These are phyloP conservation scores for Lynx canadensis DNA, from an alignment of 2,113 vertebrate species.

Conservation along the genomic window DNA sequence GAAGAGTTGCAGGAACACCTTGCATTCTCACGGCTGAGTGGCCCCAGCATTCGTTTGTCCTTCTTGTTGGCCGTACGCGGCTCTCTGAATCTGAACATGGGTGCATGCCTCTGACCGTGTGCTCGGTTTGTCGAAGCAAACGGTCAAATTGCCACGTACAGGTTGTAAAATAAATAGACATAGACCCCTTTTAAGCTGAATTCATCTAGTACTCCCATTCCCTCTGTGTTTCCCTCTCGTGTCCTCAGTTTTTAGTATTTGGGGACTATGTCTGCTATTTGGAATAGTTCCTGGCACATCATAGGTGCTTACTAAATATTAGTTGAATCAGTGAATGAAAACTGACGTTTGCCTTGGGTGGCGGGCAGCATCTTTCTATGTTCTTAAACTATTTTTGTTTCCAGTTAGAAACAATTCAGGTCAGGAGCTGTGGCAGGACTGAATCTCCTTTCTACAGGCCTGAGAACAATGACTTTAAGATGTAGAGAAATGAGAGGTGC, in stretches of 20 bases:
- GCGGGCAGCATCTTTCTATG: not conserved
- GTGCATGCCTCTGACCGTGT: not conserved
- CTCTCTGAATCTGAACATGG: not conserved
- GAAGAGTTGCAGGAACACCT: conserved; percentile 14
- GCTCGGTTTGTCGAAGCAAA: not conserved
- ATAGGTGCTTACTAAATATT: conserved; percentile 47
- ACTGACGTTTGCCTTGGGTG: not conserved
- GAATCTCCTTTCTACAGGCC: not conserved
- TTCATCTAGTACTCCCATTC: not conserved
- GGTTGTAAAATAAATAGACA: conserved; percentile 22
- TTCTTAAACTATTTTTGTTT: conserved; percentile 25
- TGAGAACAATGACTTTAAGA: conserved; percentile 18
- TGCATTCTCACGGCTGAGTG: not conserved
- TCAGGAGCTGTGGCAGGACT: not conserved
- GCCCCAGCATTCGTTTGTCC: not conserved
- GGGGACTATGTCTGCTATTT: conserved; percentile 13
- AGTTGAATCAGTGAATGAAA: conserved; percentile 27
- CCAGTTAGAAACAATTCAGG: conserved; percentile 9
- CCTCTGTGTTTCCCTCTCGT: not conserved
- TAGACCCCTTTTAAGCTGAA: not conserved
- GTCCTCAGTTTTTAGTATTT: conserved; percentile 31
- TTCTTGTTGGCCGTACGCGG: not conserved
- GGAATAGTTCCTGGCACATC: not conserved
- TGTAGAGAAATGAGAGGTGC: not conserved
- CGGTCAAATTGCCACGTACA: not conserved